phyloP scores from a whole-genome alignment of 2,113 vertebrate genomes.

The Aptenodytes forsteri region DNA sequence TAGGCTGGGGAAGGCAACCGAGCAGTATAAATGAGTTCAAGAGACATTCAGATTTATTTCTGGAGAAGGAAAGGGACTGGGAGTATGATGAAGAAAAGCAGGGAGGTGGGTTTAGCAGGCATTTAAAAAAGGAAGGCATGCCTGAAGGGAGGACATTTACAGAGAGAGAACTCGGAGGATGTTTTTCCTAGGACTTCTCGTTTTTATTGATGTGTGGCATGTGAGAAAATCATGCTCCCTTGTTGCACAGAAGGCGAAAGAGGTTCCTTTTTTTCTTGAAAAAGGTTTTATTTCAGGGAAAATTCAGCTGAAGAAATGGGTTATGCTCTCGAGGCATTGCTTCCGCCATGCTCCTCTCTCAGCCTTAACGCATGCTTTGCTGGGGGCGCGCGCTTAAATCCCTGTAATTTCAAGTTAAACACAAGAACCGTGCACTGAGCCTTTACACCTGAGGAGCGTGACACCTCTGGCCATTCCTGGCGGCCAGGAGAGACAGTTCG shows the following conservation, averaged over 20 bases:
- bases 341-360: not conserved
- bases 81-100: not conserved
- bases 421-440: not conserved
- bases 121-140: not conserved
- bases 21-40: conserved; percentile 67
- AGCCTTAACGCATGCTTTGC: not conserved
- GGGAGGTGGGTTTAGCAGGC: not conserved
- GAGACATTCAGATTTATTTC: conserved; percentile 65
- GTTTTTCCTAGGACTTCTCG: not conserved
- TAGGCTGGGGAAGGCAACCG: conserved; percentile 47
- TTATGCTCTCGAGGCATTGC: not conserved
- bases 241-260: not conserved
- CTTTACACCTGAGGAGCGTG: rapidly evolving
- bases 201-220: not conserved
- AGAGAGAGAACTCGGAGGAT: not conserved
- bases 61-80: conserved; percentile 26
- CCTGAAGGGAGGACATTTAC: not conserved
- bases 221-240: not conserved
- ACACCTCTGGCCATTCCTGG: not conserved
- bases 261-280: not conserved
- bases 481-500: not conserved
- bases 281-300: not conserved
- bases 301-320: not conserved
- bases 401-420: not conserved
- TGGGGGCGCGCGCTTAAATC: rapidly evolving